Conservation (phyloP, 1,140 invertebrate genomes). For the Liolophura sinensis region DNA sequence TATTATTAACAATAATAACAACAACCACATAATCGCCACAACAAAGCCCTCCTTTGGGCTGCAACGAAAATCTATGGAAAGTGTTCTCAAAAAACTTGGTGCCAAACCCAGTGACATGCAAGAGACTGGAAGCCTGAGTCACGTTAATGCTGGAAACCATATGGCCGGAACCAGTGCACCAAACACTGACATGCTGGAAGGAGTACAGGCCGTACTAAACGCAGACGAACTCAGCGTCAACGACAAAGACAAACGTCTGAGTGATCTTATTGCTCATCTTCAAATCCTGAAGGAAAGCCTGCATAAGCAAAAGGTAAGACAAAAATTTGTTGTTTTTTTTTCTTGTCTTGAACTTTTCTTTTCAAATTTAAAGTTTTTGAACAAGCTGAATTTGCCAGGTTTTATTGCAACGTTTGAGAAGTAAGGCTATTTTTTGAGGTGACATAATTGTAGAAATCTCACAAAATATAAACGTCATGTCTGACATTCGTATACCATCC, state of each 20-base stretch:
- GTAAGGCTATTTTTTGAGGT: too few species aligned
- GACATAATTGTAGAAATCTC: too few species aligned
- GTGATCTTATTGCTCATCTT: conserved; percentile 81
- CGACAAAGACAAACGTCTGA: conserved; percentile 70
- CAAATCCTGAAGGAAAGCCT: conserved; percentile 79
- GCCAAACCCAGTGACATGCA: conserved; percentile 23
- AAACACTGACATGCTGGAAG: conserved; percentile 10
- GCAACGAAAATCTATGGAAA: conserved; percentile 69
- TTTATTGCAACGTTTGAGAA: too few species aligned
- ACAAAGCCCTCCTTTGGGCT: conserved; percentile 45
- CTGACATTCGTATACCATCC: too few species aligned
- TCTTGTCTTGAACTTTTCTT: not conserved
- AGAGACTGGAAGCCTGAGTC: conserved; percentile 12
- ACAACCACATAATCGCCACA: conserved; percentile 1
- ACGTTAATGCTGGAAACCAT: conserved; percentile 19
- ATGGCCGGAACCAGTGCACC: conserved; percentile 11
- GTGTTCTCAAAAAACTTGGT: conserved; percentile 41
- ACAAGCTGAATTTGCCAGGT: too few species aligned
- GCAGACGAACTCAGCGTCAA: conserved; percentile 32
- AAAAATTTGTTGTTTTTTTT: conserved; percentile 20
- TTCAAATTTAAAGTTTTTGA: not conserved
- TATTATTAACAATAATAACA: conserved; percentile 12
- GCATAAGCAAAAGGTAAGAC: conserved; percentile 66
- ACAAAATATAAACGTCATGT: too few species aligned
- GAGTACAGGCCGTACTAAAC: conserved; percentile 12